These are phyloP conservation scores for Mobula birostris DNA, from an alignment of 2,113 vertebrate genomes.

Conservation along the genomic window DNA sequence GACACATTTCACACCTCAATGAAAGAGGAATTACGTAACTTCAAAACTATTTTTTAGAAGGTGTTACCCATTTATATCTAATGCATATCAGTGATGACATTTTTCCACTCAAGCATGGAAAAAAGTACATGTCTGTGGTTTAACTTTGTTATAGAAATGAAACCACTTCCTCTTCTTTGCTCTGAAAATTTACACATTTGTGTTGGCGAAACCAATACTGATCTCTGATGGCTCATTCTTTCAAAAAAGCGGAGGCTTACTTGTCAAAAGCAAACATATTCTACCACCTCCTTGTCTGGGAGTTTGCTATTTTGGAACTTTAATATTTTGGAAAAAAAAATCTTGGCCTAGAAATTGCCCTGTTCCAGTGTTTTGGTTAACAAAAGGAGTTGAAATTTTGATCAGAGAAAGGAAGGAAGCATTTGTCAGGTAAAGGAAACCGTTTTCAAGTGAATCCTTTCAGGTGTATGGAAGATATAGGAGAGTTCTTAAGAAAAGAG, in stretches of 20 bases:
- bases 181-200: not conserved
- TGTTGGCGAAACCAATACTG: not conserved
- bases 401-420: no score
- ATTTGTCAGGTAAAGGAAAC: no score
- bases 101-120: conserved; percentile 29
- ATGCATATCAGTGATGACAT: conserved; percentile 2
- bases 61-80: conserved; percentile 33
- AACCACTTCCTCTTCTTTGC: conserved; percentile 17
- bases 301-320: not conserved
- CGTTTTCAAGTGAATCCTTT: no score
- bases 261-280: not conserved
- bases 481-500: no score
- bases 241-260: not conserved
- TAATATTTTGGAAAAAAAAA: not conserved
- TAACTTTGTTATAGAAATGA: conserved; percentile 18
- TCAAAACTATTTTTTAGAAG: not conserved
- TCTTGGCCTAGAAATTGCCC: no score
- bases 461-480: no score
- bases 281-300: not conserved
- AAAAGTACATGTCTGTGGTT: not conserved
- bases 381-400: no score
- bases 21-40: conserved; percentile 12
- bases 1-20: conserved; percentile 1
- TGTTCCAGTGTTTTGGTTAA: no score
- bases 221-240: conserved; percentile 3